phyloP scores from a whole-genome alignment of 1,140 invertebrate genomes.

The Daktulosphaira vitifoliae region DNA sequence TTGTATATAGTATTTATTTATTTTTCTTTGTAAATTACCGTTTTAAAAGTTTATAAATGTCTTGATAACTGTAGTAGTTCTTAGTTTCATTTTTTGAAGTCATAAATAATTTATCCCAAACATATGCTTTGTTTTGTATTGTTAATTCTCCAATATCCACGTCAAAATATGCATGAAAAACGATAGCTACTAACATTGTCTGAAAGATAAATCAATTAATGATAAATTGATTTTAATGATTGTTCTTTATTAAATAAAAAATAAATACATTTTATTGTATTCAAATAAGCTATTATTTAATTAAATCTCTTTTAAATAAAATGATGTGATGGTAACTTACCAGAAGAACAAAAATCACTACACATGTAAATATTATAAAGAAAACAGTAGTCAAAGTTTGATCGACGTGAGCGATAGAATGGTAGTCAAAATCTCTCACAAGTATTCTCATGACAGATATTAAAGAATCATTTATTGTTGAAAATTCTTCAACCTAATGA shows the following conservation, averaged over 20 bases:
- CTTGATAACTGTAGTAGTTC: background rate
- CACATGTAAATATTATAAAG: background rate
- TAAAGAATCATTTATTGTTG: background rate
- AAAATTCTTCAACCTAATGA: conserved; percentile 4
- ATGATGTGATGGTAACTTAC: conserved; percentile 9
- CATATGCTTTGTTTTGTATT: background rate
- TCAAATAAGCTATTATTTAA: too few species aligned
- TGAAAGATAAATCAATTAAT: too few species aligned
- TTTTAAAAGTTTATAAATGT: conserved; percentile 12
- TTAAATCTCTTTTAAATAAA: too few species aligned
- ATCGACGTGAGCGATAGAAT: background rate
- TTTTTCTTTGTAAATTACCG: background rate
- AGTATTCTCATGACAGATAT: conserved; percentile 10
- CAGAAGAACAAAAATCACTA: conserved; percentile 14
- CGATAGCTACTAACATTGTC: conserved; percentile 16
- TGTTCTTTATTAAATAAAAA: too few species aligned
- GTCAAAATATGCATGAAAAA: conserved; percentile 21
- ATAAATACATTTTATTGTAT: too few species aligned
- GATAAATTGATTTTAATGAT: too few species aligned
- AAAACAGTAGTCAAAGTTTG: background rate
- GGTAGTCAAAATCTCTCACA: conserved; percentile 8
- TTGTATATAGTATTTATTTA: too few species aligned
- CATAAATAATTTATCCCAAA: background rate
- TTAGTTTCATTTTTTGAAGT: background rate
- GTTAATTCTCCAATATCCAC: background rate